phyloP scores from a whole-genome alignment of 1,140 invertebrate species.

The Popillia japonica region DNA sequence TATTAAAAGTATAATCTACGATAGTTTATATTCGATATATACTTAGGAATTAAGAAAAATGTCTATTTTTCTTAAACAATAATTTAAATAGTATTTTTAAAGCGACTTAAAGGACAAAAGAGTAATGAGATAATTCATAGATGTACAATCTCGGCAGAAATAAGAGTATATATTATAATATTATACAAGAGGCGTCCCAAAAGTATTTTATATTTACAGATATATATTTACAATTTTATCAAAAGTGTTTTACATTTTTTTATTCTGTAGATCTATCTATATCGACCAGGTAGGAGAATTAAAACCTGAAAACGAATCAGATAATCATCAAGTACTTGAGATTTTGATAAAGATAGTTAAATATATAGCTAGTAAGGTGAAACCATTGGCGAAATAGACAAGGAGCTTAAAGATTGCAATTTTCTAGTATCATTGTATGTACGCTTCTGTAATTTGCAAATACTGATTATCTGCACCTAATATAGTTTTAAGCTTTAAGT shows the following conservation, averaged over 20 bases:
- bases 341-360: conserved; percentile 10
- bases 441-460: too few relatives aligned
- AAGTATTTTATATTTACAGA: conserved; percentile 21
- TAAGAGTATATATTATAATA: conserved; percentile 29
- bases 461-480: too few relatives aligned
- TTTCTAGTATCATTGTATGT: too few relatives aligned
- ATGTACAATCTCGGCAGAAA: conserved; percentile 32
- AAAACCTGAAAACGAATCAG: conserved; percentile 25
- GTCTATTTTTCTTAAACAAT: conserved; percentile 3
- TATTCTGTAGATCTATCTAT: conserved; percentile 13
- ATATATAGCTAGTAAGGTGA: not conserved
- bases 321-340: not conserved
- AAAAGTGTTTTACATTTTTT: not conserved
- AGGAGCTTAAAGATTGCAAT: too few relatives aligned
- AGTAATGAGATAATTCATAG: conserved; percentile 4
- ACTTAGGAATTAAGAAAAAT: conserved; percentile 22
- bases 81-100: conserved; percentile 17
- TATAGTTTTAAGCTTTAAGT: too few relatives aligned
- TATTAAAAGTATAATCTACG: not conserved
- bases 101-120: not conserved
- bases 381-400: not conserved
- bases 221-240: conserved; percentile 18
- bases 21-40: conserved; percentile 23
- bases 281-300: conserved; percentile 12
- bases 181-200: conserved; percentile 15